Evolutionary conservation across 37 sponge, comb jelly and placozoan species (phyloP), one percentile per base, ranked within the genome.

Genomic region (Halichondria panicea): DNA sequence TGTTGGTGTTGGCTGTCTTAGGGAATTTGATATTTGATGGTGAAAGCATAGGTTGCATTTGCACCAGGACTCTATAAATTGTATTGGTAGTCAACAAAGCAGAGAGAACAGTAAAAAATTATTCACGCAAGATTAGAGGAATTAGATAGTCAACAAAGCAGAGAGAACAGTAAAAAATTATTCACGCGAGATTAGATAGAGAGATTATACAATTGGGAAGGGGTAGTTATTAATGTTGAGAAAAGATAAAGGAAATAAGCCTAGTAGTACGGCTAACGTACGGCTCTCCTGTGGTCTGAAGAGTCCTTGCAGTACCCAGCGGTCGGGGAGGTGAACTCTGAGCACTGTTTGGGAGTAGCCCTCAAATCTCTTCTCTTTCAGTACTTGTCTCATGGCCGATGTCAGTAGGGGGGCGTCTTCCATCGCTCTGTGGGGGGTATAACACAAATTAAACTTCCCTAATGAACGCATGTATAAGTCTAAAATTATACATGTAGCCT

Each of bases 261-360:
- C 4, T 58, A 8, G 4, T 34, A 3, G 32, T 30, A 46, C 3
- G 18, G 1, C 18, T 43, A 19, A 72, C 79, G 78, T 66, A 91
- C 92, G 74, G 61, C 72, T 71, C 33, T 91, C 92, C 38, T 37
- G 36, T 0, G 92, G 68, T 28, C 68, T 74, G 70, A 91, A 91
- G 52, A 45, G 39, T 46, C 83, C 92, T 55, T 91, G 87, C 11
- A 91, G 70, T 12, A 86, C 67, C 83, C 85, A 82, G 8, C 61
- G 41, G 43, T 91, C 83, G 19, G 92, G 92, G 34, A 91, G 72
- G 12, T 81, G 70, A 3, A 86, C 68, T 50, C 87, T 63, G 21
- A 91, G 44, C 36, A 85, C 77, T 37, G 82, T 71, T 75, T 82
- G 15, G 1, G 18, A 32, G 68, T 57, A 74, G 30, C 18, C 31